A percentile compares a stretch with the other conserved stretches of the same genome.
Conservation (phyloP, 2,888 invertebrate genomes). For the Sialis lutaria region DNA sequence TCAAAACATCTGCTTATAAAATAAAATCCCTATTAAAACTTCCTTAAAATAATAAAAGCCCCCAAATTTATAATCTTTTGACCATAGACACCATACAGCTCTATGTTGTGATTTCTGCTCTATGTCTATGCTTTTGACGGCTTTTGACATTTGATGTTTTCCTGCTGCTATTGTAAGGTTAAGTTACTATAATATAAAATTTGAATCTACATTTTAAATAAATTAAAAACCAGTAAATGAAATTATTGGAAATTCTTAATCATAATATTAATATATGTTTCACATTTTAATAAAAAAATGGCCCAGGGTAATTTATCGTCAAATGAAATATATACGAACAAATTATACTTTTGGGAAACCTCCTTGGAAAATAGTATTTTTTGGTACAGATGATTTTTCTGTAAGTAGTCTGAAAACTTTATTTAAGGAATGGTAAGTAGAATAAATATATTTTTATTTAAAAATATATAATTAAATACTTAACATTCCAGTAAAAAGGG, state of each 20-base stretch:
- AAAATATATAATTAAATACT: not conserved
- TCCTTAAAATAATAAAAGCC: no score
- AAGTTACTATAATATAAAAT: not conserved
- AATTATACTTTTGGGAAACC: conserved; percentile 13
- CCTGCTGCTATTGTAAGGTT: not conserved
- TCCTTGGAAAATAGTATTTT: conserved; percentile 56
- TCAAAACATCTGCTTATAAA: no score
- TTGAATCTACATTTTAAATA: not conserved
- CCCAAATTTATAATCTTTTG: no score
- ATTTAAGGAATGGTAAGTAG: conserved; percentile 43
- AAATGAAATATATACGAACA: not conserved
- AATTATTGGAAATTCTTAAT: conserved; percentile 1
- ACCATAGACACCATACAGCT: no score
- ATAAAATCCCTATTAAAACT: no score
- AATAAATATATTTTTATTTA: conserved; percentile 4
- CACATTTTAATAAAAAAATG: not conserved
- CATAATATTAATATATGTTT: not conserved
- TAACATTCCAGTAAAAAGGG: conserved; percentile 30
- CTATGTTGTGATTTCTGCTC: no score
- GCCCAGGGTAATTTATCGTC: not conserved
- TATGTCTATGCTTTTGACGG: no score
- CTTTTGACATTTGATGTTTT: no score
- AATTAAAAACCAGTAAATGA: not conserved
- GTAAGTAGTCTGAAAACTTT: conserved; percentile 53
- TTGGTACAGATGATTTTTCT: conserved; percentile 74